A percentile compares a stretch with the other conserved stretches of the same genome.
phyloP scores from a whole-genome alignment of 2,797 vertebrate species.

The Falco berigora region DNA sequence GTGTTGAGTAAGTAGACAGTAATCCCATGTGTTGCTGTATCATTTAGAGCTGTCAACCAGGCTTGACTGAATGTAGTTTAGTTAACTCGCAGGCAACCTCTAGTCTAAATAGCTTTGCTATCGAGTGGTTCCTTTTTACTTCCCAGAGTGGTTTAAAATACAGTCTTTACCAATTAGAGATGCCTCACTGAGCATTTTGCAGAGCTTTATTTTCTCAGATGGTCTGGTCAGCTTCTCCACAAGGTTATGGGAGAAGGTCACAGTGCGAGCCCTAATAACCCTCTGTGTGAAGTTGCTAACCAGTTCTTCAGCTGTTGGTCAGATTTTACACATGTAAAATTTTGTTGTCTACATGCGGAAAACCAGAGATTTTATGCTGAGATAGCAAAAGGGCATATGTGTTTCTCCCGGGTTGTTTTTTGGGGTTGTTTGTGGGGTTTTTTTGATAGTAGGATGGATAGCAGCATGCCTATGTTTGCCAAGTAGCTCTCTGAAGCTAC shows the following conservation, averaged over 20 bases:
- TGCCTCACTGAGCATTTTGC: neutral
- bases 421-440: neutral
- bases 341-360: neutral
- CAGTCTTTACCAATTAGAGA: neutral
- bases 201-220: conserved; percentile 44
- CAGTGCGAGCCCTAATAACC: neutral
- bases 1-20: neutral
- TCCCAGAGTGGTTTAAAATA: neutral
- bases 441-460: neutral
- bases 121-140: neutral
- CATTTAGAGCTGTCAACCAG: neutral
- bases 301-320: neutral
- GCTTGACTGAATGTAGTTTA: neutral
- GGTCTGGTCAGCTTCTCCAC: neutral
- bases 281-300: neutral
- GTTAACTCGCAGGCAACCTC: neutral
- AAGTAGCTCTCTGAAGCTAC: neutral
- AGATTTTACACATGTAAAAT: neutral
- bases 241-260: conserved; percentile 1
- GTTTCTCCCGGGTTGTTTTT: neutral
- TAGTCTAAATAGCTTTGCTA: conserved; percentile 3
- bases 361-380: neutral
- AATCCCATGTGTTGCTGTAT: neutral
- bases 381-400: neutral
- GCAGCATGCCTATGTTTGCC: neutral